Conservation (phyloP, 2,888 invertebrate species). For the Stenichneumon culpator region DNA sequence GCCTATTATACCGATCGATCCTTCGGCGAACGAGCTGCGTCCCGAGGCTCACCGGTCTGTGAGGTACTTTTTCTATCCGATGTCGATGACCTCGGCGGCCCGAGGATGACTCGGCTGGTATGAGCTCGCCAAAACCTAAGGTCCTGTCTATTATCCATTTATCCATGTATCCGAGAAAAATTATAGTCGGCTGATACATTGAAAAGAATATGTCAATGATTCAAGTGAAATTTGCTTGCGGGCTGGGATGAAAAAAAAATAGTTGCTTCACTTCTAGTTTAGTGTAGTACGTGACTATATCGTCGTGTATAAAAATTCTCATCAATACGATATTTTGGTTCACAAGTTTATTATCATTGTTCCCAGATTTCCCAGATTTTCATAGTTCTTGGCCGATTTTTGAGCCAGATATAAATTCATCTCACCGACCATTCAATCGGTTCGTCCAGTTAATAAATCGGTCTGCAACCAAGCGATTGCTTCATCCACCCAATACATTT, state of each 20-base stretch:
- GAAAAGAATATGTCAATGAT: no score
- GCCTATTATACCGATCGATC: constrained; percentile 32
- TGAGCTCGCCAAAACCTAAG: neutral
- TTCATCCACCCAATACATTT: neutral
- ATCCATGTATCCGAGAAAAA: neutral
- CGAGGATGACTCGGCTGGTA: neutral
- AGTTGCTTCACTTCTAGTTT: no score
- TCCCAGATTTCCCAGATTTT: no score
- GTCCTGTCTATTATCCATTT: neutral
- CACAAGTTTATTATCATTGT: no score
- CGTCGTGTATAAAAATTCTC: no score
- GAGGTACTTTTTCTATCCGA: constrained; percentile 27
- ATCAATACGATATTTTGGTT: no score
- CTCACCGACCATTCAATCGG: neutral
- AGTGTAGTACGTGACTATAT: no score
- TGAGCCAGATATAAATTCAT: neutral
- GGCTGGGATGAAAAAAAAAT: no score
- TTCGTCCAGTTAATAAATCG: neutral
- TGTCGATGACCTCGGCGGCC: neutral
- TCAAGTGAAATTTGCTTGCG: no score
- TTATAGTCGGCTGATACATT: no score
- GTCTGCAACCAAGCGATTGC: neutral
- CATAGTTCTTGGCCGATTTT: neutral
- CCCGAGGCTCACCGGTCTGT: constrained; percentile 7
- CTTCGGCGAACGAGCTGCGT: constrained; percentile 32